Percentiles rank a stretch among this genome's conserved stretches.
Evolutionary conservation across 1,140 invertebrate species (phyloP).

Genomic region (Maconellicoccus hirsutus): DNA sequence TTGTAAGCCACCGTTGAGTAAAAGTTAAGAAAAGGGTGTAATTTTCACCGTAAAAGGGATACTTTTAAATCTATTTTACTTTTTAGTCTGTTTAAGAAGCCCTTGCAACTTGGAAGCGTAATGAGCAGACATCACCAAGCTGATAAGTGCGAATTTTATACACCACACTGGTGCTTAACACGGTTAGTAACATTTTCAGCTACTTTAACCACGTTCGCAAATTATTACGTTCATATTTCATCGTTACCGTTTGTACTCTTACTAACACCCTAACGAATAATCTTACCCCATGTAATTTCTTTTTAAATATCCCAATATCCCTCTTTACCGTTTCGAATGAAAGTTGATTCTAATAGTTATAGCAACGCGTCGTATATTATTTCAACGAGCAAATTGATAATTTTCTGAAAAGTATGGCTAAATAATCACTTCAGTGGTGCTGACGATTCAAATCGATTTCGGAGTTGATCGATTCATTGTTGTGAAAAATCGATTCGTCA

Average conservation of each 20-base stretch:
- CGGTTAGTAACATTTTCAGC: not conserved
- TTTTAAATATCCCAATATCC: conserved; percentile 5
- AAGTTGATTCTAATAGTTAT: not conserved
- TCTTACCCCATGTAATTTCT: not conserved
- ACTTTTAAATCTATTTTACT: too few species aligned
- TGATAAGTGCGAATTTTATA: conserved; percentile 5
- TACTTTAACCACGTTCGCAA: not conserved
- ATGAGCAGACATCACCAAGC: not conserved
- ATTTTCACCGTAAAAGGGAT: too few species aligned
- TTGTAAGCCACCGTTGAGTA: not conserved
- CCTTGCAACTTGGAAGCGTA: not conserved
- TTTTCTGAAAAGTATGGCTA: too few species aligned
- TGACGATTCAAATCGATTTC: too few species aligned
- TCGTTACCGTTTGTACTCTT: not conserved
- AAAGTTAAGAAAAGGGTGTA: too few species aligned
- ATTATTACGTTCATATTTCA: conserved; percentile 6
- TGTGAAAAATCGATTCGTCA: too few species aligned
- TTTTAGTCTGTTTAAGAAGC: not conserved
- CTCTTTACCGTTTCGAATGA: not conserved
- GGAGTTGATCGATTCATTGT: too few species aligned
- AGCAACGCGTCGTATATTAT: not conserved
- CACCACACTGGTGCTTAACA: not conserved
- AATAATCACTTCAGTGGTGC: too few species aligned
- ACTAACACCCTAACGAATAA: not conserved
- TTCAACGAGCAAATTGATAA: not conserved